A percentile compares a stretch with the other conserved stretches of the same genome.
phyloP scores from a whole-genome alignment of 2,888 invertebrate species.

The Imbricaverruca yamaguchii region DNA sequence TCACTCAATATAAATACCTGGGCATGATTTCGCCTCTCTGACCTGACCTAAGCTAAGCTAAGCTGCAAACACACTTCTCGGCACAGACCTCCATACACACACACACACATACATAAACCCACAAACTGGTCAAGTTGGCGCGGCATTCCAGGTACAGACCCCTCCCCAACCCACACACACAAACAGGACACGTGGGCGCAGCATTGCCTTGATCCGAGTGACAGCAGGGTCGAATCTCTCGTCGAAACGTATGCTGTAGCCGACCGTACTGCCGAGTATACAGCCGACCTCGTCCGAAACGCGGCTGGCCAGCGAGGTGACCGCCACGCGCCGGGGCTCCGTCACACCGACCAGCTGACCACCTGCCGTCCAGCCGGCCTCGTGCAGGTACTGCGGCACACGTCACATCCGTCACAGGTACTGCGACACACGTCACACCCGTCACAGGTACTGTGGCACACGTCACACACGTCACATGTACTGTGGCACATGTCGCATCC shows the following conservation, averaged over 20 bases:
- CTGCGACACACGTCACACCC: no score
- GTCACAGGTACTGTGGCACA: conserved; percentile 30
- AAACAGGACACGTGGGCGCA: no score
- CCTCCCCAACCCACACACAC: no score
- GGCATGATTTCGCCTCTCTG: no score
- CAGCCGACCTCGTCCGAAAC: conserved; percentile 81
- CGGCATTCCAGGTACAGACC: no score
- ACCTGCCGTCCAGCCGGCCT: conserved; percentile 72
- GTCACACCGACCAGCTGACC: conserved; percentile 75
- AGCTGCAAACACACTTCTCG: no score
- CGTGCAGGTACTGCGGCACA: conserved; percentile 66
- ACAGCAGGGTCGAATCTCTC: conserved; percentile 50
- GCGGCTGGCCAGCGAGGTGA: conserved; percentile 74
- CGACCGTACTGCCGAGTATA: conserved; percentile 65
- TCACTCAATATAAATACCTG: no score
- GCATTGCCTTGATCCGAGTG: conserved; percentile 56
- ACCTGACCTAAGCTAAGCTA: no score
- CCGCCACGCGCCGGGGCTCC: conserved; percentile 85
- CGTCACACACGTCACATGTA: neutral
- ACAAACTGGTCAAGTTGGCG: no score
- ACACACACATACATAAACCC: no score
- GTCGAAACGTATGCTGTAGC: conserved; percentile 78
- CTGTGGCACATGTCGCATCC: neutral
- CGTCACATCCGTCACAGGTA: no score
- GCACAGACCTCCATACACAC: no score